Percentiles rank a stretch among this genome's conserved stretches.
These are phyloP conservation scores for Sciaenops ocellatus DNA, from an alignment of 2,797 vertebrate genomes.

Conservation along the genomic window DNA sequence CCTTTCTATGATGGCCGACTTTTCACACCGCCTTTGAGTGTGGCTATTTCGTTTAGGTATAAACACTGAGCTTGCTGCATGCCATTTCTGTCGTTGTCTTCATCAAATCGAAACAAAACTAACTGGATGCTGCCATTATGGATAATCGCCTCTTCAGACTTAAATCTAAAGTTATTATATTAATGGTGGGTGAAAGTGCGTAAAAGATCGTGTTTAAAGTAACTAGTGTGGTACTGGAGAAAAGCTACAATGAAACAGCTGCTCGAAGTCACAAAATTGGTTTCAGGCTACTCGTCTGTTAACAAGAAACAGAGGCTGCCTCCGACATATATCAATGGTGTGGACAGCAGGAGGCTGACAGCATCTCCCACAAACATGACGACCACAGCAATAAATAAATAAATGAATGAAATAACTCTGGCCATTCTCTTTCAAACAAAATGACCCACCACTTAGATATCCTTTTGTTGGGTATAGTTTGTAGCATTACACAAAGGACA, in stretches of 20 bases:
- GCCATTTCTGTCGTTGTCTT: too few relatives aligned
- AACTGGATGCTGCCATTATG: not conserved
- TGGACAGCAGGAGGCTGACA: constrained; percentile 31
- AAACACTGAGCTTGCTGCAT: not conserved
- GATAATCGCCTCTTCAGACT: not conserved
- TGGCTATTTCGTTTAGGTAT: not conserved
- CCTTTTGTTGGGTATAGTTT: constrained; percentile 14
- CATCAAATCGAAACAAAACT: not conserved
- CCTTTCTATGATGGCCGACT: not conserved
- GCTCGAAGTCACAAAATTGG: not conserved
- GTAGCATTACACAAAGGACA: constrained; percentile 6
- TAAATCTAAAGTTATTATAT: not conserved
- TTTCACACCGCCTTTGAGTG: not conserved
- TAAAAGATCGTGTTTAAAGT: not conserved
- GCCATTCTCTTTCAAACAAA: not conserved
- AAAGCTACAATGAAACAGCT: not conserved
- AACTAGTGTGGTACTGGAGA: not conserved
- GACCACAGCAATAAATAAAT: not conserved
- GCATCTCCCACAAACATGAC: constrained; percentile 20
- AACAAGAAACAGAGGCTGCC: constrained; percentile 40
- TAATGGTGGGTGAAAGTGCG: not conserved
- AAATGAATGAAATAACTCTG: not conserved
- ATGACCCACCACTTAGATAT: not conserved
- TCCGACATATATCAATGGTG: not conserved
- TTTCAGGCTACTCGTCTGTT: constrained; percentile 23